Evolutionary conservation across 2,888 invertebrate genomes (phyloP).

Genomic region (Cheiracanthium punctorium): DNA sequence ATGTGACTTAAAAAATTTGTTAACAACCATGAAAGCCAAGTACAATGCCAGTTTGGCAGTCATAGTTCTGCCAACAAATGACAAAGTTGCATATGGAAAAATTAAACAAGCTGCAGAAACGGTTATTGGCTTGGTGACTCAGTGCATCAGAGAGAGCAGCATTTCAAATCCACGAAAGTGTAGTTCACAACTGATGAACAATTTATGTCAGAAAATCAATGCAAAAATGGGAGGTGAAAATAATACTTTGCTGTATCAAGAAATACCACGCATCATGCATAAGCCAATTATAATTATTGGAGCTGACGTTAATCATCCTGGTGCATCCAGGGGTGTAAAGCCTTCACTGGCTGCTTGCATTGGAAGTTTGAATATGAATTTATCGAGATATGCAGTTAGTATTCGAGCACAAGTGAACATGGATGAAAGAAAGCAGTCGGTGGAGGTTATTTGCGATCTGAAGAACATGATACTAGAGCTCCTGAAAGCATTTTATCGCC

Average conservation of each 20-base stretch:
- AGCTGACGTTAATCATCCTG: constrained; percentile 94
- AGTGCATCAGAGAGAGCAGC: constrained; percentile 78
- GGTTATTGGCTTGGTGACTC: constrained; percentile 77
- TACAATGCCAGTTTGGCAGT: constrained; percentile 37
- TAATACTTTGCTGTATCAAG: constrained; percentile 46
- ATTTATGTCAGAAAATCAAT: constrained; percentile 75
- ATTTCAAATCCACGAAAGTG: constrained; percentile 53
- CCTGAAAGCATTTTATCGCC: constrained; percentile 79
- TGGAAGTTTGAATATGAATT: constrained; percentile 83
- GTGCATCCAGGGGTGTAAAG: constrained; percentile 82
- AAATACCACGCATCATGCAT: constrained; percentile 74
- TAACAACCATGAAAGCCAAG: constrained; percentile 1
- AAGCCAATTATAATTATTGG: constrained; percentile 85
- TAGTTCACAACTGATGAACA: background rate
- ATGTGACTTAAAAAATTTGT: background rate
- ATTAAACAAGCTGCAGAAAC: constrained; percentile 73
- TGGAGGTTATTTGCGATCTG: constrained; percentile 78
- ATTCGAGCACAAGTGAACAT: constrained; percentile 85
- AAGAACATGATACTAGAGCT: constrained; percentile 83
- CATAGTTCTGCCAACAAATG: constrained; percentile 26
- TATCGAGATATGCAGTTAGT: constrained; percentile 79
- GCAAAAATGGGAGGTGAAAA: constrained; percentile 76
- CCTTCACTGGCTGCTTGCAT: constrained; percentile 83
- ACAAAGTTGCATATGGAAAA: constrained; percentile 41
- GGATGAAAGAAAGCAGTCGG: constrained; percentile 73